A percentile compares a stretch with the other conserved stretches of the same genome.
Evolutionary conservation across 2,888 invertebrate genomes (phyloP).

Genomic region (Thyatira batis): DNA sequence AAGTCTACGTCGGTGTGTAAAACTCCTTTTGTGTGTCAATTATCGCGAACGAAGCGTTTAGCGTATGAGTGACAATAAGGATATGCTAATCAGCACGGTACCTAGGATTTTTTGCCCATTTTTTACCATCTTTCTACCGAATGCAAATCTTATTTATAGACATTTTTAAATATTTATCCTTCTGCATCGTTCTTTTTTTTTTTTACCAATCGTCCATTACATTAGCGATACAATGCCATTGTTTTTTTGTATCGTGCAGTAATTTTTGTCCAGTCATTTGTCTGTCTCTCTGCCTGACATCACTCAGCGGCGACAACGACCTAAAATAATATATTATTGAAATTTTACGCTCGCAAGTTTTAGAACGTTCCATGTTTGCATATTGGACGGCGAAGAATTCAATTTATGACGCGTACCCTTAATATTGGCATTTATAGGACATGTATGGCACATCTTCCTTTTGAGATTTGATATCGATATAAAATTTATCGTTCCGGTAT

Average conservation of each 20-base stretch:
- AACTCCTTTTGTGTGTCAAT: slow-evolving; percentile 61
- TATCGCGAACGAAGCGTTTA: slow-evolving; percentile 62
- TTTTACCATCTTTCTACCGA: slow-evolving; percentile 31
- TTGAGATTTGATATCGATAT: neutral
- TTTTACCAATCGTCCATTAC: slow-evolving; percentile 40
- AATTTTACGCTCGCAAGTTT: slow-evolving; percentile 44
- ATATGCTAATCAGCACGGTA: slow-evolving; percentile 61
- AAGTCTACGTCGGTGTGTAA: slow-evolving; percentile 18
- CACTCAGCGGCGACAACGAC: slow-evolving; percentile 71
- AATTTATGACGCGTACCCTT: neutral
- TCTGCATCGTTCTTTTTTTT: slow-evolving; percentile 49
- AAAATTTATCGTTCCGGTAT: neutral
- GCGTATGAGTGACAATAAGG: slow-evolving; percentile 67
- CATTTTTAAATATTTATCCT: slow-evolving; percentile 44
- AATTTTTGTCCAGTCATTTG: slow-evolving; percentile 60
- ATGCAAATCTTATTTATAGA: slow-evolving; percentile 44
- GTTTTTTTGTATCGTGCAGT: slow-evolving; percentile 50
- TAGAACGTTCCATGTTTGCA: slow-evolving; percentile 33
- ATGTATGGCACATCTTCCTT: slow-evolving; percentile 1
- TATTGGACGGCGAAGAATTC: neutral
- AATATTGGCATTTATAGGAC: slow-evolving; percentile 1
- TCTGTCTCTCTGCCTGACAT: slow-evolving; percentile 64
- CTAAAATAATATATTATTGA: slow-evolving; percentile 70
- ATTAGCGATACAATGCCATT: slow-evolving; percentile 57
- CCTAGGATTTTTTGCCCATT: slow-evolving; percentile 43